These are phyloP conservation scores for Atlantisia rogersi DNA, from an alignment of 2,113 vertebrate species.

Conservation along the genomic window DNA sequence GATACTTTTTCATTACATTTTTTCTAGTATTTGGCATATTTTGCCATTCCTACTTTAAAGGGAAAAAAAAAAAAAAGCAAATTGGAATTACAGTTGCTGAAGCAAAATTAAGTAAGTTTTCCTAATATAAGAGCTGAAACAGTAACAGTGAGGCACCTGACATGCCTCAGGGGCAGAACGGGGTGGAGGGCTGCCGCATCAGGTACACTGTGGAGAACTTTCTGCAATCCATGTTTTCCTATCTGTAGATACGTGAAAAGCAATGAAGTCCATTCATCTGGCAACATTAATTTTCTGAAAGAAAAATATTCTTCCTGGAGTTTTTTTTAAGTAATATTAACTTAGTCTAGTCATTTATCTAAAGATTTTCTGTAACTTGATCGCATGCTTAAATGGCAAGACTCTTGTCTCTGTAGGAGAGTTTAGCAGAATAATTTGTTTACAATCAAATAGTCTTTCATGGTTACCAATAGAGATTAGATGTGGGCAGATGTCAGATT, in stretches of 20 bases:
- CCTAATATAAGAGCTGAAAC: background rate
- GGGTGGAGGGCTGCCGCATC: background rate
- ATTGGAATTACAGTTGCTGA: background rate
- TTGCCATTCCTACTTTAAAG: background rate
- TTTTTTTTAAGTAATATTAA: background rate
- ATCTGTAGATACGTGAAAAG: background rate
- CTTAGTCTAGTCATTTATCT: background rate
- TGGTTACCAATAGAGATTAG: background rate
- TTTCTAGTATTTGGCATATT: background rate
- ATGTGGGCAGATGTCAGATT: background rate
- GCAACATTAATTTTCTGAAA: background rate
- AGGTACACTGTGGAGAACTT: background rate
- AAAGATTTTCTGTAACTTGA: background rate
- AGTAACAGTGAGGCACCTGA: background rate
- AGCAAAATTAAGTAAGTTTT: background rate
- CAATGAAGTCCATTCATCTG: background rate
- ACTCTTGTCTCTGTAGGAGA: background rate
- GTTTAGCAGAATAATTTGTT: constrained; percentile 12
- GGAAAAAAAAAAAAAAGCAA: background rate
- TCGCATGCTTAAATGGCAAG: background rate
- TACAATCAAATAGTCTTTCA: background rate
- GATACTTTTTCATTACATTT: background rate
- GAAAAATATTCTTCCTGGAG: background rate
- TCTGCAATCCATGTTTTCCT: background rate
- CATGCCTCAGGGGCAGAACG: background rate